phyloP scores from a whole-genome alignment of 2,797 vertebrate species.

The Ceyx erithaca region DNA sequence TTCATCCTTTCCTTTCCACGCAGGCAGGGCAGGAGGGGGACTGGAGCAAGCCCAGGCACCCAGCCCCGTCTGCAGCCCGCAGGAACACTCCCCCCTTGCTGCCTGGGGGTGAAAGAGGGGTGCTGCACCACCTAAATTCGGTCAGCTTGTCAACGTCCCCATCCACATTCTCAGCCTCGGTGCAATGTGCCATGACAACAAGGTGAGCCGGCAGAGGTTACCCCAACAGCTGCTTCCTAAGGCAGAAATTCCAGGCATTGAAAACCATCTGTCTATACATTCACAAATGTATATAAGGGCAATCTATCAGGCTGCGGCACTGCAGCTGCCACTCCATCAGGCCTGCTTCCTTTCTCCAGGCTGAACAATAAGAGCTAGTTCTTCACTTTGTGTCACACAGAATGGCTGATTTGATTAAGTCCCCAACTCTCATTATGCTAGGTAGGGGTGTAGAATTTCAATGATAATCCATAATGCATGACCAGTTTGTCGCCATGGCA shows the following conservation, averaged over 20 bases:
- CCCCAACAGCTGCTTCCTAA: slow-evolving; percentile 96
- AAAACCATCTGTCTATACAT: slow-evolving; percentile 98
- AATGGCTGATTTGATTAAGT: slow-evolving; percentile 99
- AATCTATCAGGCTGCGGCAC: slow-evolving; percentile 93
- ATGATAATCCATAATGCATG: slow-evolving; percentile 99
- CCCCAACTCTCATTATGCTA: slow-evolving; percentile 99
- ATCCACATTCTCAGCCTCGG: slow-evolving; percentile 89
- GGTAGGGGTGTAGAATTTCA: slow-evolving; percentile 99
- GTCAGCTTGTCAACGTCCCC: slow-evolving; percentile 72
- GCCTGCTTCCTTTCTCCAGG: slow-evolving; percentile 86
- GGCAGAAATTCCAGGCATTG: slow-evolving; percentile 94
- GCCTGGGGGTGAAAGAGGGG: slow-evolving; percentile 19
- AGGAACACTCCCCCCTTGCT: not conserved
- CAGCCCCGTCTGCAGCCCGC: not conserved
- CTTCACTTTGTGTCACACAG: slow-evolving; percentile 98
- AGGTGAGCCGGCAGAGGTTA: slow-evolving; percentile 97
- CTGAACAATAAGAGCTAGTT: slow-evolving; percentile 94
- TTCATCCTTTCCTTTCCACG: slow-evolving; percentile 6
- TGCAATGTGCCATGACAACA: slow-evolving; percentile 95
- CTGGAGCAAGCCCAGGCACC: not conserved
- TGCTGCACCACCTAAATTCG: slow-evolving; percentile 70
- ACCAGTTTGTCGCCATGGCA: slow-evolving; percentile 98
- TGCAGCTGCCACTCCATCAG: slow-evolving; percentile 94
- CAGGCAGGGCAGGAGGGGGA: not conserved
- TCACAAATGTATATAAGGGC: slow-evolving; percentile 94